Evolutionary conservation across 92 coral and sea anemone species (phyloP), one percentile per base, ranked within the genome.

Genomic region (Porites evermanni): DNA sequence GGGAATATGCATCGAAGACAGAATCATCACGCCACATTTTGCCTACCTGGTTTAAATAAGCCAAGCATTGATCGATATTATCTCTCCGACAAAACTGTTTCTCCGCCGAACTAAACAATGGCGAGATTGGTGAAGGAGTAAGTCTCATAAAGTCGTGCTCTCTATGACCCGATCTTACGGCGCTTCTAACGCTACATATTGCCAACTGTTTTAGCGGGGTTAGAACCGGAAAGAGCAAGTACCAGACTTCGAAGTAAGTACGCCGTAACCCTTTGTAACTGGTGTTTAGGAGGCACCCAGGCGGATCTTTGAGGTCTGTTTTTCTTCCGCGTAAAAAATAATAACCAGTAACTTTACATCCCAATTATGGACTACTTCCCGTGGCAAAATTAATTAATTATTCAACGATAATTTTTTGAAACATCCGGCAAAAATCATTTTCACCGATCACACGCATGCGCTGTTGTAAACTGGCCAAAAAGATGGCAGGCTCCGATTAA

Each of bases 1-100:
- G 29, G 16, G 47, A 38, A 38, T 3, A 38, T 38, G 47, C 47
- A 38, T 75, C 17, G 79, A 75, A 54, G 8, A 24, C 65, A 75
- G n/a, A 12, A 1, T 7, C 8, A 70, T 9, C 6, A 1, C 14
- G 1, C 6, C 20, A 32, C 44, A 63, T 24, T 16, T 70, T 53
- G 70, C 78, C 61, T 63, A 97, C 99, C 98, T 97, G 99, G 81
- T 97, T 97, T 78, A 97, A 83, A 67, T 91, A 97, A 3, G 99
- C 97, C 44, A 97, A 84, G 53, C 98, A 93, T 70, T 97, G 99
- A 38, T 97, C 99, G 18, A 97, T 87, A 72, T 97, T 95, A 75
- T 95, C 98, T 53, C 98, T 86, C 56, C 89, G 81, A 74, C 99
- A 97, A 67, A 97, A 97, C 60, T 88, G 91, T 79, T 95, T 97